These are phyloP conservation scores for Heliconius eleuchia DNA, from an alignment of 1,140 invertebrate genomes.

Conservation along the genomic window DNA sequence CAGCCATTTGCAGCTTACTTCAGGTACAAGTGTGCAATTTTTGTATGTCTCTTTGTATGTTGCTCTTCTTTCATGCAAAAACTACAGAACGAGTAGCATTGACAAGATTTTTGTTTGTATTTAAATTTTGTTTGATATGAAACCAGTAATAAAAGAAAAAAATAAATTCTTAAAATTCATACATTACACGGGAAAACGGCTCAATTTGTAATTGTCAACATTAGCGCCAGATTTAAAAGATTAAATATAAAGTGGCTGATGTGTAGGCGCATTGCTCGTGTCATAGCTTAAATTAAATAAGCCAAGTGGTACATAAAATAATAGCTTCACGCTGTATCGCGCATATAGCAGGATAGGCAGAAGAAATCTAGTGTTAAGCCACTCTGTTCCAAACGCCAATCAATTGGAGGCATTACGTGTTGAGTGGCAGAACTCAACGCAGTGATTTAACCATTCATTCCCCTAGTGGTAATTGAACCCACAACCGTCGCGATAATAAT, in stretches of 20 bases:
- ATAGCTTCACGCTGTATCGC: neutral
- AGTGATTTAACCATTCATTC: too few species aligned
- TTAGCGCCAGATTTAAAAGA: conserved; percentile 8
- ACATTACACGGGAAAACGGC: neutral
- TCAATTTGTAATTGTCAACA: conserved; percentile 9
- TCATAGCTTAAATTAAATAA: conserved; percentile 7
- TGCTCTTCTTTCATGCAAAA: too few species aligned
- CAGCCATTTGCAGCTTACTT: too few species aligned
- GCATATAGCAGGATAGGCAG: neutral
- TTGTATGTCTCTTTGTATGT: too few species aligned
- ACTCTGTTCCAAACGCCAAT: neutral
- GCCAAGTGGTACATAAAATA: neutral
- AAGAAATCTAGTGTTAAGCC: neutral
- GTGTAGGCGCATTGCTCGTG: conserved; percentile 5
- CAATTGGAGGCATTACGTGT: neutral
- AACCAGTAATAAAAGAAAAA: neutral
- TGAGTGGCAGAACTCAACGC: too few species aligned
- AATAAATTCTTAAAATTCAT: neutral
- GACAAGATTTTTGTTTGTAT: neutral
- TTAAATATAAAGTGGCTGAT: neutral
- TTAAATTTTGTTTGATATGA: too few species aligned
- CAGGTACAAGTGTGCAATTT: too few species aligned
- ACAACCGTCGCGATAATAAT: too few species aligned
- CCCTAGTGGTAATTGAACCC: too few species aligned
- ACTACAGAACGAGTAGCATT: too few species aligned